Base-by-base conservation (phyloP, 1,140 invertebrate genomes). In the Habropoda laboriosa region DNA sequence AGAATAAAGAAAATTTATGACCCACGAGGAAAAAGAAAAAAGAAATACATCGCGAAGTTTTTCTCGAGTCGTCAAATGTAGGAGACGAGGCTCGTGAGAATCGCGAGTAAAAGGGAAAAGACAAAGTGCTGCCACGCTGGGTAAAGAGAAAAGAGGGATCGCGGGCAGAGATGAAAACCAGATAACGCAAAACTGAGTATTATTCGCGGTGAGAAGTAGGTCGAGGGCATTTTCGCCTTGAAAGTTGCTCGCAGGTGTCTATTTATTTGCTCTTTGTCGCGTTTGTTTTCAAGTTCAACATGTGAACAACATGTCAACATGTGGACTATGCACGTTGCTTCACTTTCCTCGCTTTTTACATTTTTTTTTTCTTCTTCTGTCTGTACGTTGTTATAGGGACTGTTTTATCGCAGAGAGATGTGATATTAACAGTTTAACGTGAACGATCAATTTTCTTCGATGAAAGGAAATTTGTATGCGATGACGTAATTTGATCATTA, bases 161-260 rank as follows among this genome's bases (percentile, higher is more conserved):
- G 27, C 21, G 55, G n/a, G 13, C 16, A 12, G 32, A 79, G 49
- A 79, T 63, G 57, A 55, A 55, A 73, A 72, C n/a, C 35, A 71
- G 70, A 79, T 73, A 79, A 63, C 21, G 13, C 27, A 51, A 70
- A 72, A 73, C 63, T 79, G 35, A 73, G 77, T 51, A 63, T 64
- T 72, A 72, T 72, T 72, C 58, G 47, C 6, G 18, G 16, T 8
- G 49, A 10, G 7, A 79, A 79, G 45, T 79, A 47, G 77, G 77
- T 42, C 77, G 77, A 79, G 68, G 77, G 58, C 77, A 38, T 79
- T 73, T 47, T 71, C 71, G 47, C 40, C 55, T 79, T 21, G 70
- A 55, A 73, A 79, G 58, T 79, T 51, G 40, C 40, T 55, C 68
- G 32, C 58, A 64, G 38, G 47, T 79, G 58, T 64, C 77, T 79